Percentiles rank a stretch among this genome's conserved stretches.
Evolutionary conservation across 2,113 vertebrate species (phyloP).

Genomic region (Callopanchax toddi): DNA sequence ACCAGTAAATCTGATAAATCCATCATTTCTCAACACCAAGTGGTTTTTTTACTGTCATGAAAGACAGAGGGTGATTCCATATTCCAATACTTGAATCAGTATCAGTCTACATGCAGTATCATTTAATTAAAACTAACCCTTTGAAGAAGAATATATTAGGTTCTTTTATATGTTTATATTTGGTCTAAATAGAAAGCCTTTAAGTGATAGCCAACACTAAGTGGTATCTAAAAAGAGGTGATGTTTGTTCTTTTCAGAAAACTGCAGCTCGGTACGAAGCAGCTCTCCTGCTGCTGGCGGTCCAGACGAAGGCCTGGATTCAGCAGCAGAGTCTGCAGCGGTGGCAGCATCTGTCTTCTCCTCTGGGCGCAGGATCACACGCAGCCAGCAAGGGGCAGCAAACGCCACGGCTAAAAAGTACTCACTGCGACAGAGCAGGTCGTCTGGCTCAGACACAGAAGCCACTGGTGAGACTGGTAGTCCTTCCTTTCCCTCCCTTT

Average conservation of each 20-base stretch:
- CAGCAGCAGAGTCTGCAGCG: conserved; percentile 21
- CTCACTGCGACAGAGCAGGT: conserved; percentile 90
- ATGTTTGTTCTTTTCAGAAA: conserved; percentile 34
- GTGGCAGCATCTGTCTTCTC: conserved; percentile 70
- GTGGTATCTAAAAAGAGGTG: too few relatives aligned
- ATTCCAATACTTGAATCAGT: too few relatives aligned
- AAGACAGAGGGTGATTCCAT: too few relatives aligned
- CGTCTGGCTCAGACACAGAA: conserved; percentile 92
- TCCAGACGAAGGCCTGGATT: conserved; percentile 83
- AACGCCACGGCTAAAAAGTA: conserved; percentile 92
- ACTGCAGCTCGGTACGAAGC: conserved; percentile 83
- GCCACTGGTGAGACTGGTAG: conserved; percentile 80
- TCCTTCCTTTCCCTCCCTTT: neutral
- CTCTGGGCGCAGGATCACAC: conserved; percentile 90
- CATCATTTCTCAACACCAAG: too few relatives aligned
- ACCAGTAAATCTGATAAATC: too few relatives aligned
- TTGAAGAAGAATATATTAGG: too few relatives aligned
- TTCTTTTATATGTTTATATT: too few relatives aligned
- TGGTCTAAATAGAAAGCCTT: too few relatives aligned
- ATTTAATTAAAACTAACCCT: too few relatives aligned
- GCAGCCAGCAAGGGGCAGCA: conserved; percentile 90
- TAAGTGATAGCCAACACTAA: too few relatives aligned
- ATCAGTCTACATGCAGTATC: too few relatives aligned
- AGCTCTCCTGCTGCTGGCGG: conserved; percentile 76
- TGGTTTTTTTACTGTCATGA: too few relatives aligned